These are phyloP conservation scores for Notodonta dromedarius DNA, from an alignment of 2,888 invertebrate genomes.

Conservation along the genomic window DNA sequence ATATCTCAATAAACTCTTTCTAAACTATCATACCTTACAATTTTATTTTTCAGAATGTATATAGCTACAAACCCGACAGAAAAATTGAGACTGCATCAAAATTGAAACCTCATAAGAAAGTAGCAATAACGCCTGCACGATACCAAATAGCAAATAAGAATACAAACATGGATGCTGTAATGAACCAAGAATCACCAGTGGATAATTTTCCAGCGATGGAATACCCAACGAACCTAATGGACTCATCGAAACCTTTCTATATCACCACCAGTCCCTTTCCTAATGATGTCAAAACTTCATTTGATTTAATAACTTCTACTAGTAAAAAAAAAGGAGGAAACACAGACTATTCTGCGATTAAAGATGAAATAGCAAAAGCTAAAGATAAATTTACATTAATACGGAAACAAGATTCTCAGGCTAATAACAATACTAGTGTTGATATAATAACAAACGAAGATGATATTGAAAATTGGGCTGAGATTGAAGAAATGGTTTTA, in stretches of 20 bases:
- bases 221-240: slow-evolving; percentile 52
- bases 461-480: background rate
- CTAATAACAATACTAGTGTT: background rate
- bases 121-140: slow-evolving; percentile 40
- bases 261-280: slow-evolving; percentile 54
- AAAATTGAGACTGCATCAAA: slow-evolving; percentile 25
- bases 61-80: slow-evolving; percentile 31
- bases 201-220: slow-evolving; percentile 53
- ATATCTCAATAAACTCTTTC: too few relatives aligned
- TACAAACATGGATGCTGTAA: slow-evolving; percentile 22
- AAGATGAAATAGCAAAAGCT: slow-evolving; percentile 5
- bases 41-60: slow-evolving; percentile 40
- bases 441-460: slow-evolving; percentile 12
- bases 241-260: slow-evolving; percentile 59
- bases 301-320: slow-evolving; percentile 30
- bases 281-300: slow-evolving; percentile 53
- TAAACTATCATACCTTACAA: background rate
- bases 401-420: background rate
- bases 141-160: slow-evolving; percentile 29
- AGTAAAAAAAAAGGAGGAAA: slow-evolving; percentile 10
- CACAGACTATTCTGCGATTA: slow-evolving; percentile 9
- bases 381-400: background rate
- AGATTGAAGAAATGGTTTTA: slow-evolving; percentile 3
- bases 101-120: slow-evolving; percentile 24
- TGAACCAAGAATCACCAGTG: slow-evolving; percentile 19